Evolutionary conservation across 2,888 invertebrate genomes (phyloP).

Genomic region (Drosophila anomalata): DNA sequence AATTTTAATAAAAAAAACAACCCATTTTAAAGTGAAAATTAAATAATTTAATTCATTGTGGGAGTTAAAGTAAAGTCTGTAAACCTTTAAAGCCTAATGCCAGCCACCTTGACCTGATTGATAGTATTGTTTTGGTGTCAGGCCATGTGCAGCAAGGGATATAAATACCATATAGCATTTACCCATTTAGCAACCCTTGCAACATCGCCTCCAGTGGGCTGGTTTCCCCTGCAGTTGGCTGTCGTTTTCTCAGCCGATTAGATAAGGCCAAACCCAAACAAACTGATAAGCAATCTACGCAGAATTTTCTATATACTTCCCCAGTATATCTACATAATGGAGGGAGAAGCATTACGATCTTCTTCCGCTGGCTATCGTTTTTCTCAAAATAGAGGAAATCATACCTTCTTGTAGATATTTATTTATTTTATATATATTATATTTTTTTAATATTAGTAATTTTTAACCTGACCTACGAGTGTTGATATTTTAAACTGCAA

Average conservation of each 20-base stretch:
- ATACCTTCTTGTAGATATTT: neutral
- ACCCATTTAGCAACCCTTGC: slow-evolving; percentile 49
- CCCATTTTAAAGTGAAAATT: neutral
- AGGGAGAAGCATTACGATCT: slow-evolving; percentile 5
- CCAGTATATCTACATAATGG: neutral
- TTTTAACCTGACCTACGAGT: slow-evolving; percentile 2
- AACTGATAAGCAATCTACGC: slow-evolving; percentile 67
- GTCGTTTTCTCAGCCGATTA: slow-evolving; percentile 52
- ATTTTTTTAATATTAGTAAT: neutral
- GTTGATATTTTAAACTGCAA: neutral
- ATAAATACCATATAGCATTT: neutral
- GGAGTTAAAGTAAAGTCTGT: neutral
- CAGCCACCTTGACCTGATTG: slow-evolving; percentile 42
- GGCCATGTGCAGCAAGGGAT: neutral
- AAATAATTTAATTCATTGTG: neutral
- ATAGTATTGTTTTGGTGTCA: slow-evolving; percentile 9
- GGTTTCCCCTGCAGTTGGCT: slow-evolving; percentile 26
- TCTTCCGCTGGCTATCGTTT: slow-evolving; percentile 2
- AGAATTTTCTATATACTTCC: slow-evolving; percentile 41
- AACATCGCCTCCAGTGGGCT: slow-evolving; percentile 35
- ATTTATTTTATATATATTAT: neutral
- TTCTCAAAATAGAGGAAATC: neutral
- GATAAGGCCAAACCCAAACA: slow-evolving; percentile 68
- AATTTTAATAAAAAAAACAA: neutral
- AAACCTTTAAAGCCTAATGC: neutral